These are phyloP conservation scores for Sinosuthora webbiana DNA, from an alignment of 2,113 vertebrate species.

Conservation along the genomic window DNA sequence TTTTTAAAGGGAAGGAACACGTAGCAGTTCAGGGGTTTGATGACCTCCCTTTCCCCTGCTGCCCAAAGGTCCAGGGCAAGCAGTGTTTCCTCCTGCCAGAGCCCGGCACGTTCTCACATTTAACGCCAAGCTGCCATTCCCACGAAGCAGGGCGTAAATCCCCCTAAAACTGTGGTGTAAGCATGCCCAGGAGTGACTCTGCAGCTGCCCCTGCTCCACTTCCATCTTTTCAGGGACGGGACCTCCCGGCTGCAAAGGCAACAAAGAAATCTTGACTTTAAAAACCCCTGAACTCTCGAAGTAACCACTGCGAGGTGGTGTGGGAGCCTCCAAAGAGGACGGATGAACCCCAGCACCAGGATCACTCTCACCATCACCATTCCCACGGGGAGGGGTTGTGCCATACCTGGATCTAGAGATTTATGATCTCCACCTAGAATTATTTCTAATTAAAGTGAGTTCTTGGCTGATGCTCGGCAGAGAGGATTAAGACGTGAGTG, in stretches of 20 bases:
- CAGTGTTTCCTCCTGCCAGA: not conserved
- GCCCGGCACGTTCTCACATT: fast-evolving
- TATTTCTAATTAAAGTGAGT: not conserved
- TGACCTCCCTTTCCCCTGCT: constrained; percentile 54
- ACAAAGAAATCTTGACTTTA: not conserved
- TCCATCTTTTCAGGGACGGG: not conserved
- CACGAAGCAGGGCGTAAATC: not conserved
- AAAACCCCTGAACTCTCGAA: not conserved
- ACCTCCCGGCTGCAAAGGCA: not conserved
- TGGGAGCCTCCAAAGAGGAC: not conserved
- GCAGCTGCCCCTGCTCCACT: not conserved
- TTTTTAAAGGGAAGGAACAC: constrained; percentile 42
- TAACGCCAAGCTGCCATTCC: not conserved
- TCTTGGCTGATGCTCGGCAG: not conserved
- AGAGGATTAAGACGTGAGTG: not conserved
- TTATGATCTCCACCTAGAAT: not conserved
- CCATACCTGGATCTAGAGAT: not conserved
- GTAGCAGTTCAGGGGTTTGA: constrained; percentile 37
- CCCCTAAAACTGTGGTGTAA: not conserved
- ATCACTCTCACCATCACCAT: not conserved
- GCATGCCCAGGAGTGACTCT: fast-evolving
- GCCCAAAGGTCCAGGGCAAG: not conserved
- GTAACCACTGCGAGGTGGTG: not conserved
- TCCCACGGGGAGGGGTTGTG: not conserved
- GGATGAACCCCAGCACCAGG: not conserved